Percentiles rank a stretch among this genome's conserved stretches.
These are phyloP conservation scores for Plumapathes pennacea DNA, from an alignment of 92 coral and sea anemone species.

Conservation along the genomic window DNA sequence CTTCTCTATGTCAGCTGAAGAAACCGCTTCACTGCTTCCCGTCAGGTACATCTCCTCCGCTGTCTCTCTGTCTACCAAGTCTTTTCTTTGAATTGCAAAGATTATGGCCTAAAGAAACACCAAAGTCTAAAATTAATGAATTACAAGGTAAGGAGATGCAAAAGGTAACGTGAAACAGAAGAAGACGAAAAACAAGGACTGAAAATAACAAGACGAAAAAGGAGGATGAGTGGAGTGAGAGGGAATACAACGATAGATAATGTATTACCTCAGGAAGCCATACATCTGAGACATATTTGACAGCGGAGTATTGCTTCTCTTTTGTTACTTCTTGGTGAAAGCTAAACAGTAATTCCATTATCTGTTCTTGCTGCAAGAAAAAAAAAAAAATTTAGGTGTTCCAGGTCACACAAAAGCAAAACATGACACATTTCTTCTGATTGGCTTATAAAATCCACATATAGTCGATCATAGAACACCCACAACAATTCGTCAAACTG, in stretches of 20 bases:
- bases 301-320: conserved; percentile 13
- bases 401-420: no score
- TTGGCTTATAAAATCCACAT: no score
- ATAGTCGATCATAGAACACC: no score
- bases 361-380: conserved; percentile 41
- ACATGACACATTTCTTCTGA: no score
- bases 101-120: conserved; percentile 64
- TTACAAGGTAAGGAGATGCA: background rate
- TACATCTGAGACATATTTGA: conserved; percentile 64
- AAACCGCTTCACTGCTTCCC: conserved; percentile 19
- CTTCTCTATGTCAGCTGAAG: conserved; percentile 19
- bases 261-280: conserved; percentile 88
- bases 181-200: no score
- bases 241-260: background rate
- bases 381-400: no score
- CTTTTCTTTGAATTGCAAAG: conserved; percentile 49
- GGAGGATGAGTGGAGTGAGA: no score
- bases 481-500: no score
- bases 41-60: conserved; percentile 55
- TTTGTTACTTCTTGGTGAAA: conserved; percentile 42
- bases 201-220: no score
- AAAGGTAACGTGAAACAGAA: no score
- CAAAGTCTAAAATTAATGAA: background rate
- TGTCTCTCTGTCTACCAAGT: conserved; percentile 29
- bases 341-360: conserved; percentile 36